Conservation (phyloP, 2,797 vertebrate species). For the Microtus californicus region DNA sequence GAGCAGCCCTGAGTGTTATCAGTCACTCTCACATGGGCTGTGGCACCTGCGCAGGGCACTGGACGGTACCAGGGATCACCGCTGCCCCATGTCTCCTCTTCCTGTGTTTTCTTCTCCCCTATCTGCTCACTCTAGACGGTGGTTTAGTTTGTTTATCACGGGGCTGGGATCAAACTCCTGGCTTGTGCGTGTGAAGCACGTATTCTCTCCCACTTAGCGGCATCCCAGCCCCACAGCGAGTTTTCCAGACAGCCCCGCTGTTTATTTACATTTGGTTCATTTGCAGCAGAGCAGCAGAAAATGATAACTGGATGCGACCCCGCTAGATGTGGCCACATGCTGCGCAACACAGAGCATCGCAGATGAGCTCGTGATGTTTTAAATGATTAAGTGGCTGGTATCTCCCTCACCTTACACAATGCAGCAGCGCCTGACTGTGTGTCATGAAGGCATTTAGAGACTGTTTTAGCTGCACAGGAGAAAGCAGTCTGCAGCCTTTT, state of each 20-base stretch:
- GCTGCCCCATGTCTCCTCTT: neutral
- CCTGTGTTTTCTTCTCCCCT: neutral
- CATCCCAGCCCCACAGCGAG: neutral
- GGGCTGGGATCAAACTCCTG: neutral
- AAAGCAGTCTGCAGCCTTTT: neutral
- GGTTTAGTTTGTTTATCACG: neutral
- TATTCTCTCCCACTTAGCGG: neutral
- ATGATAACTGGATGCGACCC: neutral
- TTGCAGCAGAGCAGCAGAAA: conserved; percentile 25
- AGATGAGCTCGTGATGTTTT: neutral
- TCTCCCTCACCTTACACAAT: neutral
- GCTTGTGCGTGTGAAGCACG: neutral
- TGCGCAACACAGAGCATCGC: neutral
- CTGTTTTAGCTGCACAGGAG: neutral
- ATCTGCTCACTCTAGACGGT: neutral
- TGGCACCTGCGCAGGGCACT: neutral
- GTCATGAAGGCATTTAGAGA: neutral
- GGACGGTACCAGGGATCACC: neutral
- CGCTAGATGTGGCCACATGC: neutral
- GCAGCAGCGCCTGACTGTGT: neutral
- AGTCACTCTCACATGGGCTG: neutral
- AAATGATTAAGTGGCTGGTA: neutral
- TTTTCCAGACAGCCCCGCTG: neutral
- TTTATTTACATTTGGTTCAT: neutral
- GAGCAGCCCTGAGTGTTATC: neutral